Percentiles rank a stretch among this genome's conserved stretches.
Evolutionary conservation across 2,113 vertebrate genomes (phyloP).

Genomic region (Martes martes): DNA sequence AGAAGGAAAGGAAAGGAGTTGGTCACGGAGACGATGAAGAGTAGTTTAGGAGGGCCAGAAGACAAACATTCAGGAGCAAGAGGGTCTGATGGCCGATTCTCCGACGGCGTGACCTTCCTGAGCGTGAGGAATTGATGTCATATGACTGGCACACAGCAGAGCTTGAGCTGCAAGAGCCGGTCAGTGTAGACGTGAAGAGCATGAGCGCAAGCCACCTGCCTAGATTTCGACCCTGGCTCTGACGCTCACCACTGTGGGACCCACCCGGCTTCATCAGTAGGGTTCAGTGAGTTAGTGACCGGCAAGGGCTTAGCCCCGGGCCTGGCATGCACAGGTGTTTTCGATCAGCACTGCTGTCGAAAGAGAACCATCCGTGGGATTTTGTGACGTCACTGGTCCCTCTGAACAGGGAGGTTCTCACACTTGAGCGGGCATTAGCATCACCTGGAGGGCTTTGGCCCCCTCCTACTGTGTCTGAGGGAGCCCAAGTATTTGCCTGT

Average conservation of each 20-base stretch:
- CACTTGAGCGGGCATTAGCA: not conserved
- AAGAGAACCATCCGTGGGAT: not conserved
- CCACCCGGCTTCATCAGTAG: not conserved
- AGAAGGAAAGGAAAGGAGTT: not conserved
- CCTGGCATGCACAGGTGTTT: not conserved
- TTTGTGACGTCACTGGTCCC: not conserved
- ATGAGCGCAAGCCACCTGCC: not conserved
- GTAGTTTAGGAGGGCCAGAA: not conserved
- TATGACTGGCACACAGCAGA: not conserved
- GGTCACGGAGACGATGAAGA: not conserved
- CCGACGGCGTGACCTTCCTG: not conserved
- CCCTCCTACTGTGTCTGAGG: not conserved
- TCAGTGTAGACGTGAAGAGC: not conserved
- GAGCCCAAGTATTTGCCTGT: not conserved
- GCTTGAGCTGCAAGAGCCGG: not conserved
- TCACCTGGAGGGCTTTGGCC: not conserved
- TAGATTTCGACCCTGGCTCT: not conserved
- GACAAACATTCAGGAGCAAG: not conserved
- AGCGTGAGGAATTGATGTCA: not conserved
- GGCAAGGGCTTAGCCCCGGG: not conserved
- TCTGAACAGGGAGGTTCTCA: not conserved
- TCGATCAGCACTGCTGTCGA: not conserved
- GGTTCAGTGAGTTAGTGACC: not conserved
- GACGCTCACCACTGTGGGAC: not conserved
- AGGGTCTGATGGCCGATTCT: not conserved